Conservation (phyloP, 2,113 vertebrate genomes). For the Podarcis cretensis region DNA sequence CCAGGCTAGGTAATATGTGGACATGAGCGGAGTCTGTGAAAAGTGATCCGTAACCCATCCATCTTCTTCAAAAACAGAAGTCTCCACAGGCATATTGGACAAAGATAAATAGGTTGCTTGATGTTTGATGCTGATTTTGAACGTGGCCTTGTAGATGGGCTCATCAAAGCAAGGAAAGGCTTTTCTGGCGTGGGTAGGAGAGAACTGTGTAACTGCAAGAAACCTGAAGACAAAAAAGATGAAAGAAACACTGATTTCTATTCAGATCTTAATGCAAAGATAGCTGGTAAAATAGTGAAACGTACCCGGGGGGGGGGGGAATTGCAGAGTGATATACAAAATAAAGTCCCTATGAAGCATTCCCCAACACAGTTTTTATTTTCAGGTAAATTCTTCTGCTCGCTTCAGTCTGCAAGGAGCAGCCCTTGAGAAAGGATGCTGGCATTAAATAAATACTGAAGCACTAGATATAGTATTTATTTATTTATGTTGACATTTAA, state of each 20-base stretch:
- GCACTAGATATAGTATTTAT: background rate
- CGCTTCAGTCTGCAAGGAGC: slow-evolving; percentile 24
- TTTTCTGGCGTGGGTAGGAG: slow-evolving; percentile 95
- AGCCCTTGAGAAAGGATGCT: background rate
- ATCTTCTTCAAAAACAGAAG: slow-evolving; percentile 85
- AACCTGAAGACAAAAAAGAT: slow-evolving; percentile 76
- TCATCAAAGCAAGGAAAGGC: slow-evolving; percentile 98
- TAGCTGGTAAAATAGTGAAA: background rate
- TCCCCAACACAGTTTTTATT: background rate
- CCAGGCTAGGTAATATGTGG: slow-evolving; percentile 97
- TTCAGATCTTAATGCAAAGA: slow-evolving; percentile 2
- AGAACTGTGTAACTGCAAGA: slow-evolving; percentile 96
- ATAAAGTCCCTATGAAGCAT: slow-evolving; percentile 13
- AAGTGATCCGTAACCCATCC: slow-evolving; percentile 93
- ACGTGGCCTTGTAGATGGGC: slow-evolving; percentile 98
- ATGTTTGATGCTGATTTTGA: slow-evolving; percentile 92
- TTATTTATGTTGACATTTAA: background rate
- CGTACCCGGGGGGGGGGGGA: background rate
- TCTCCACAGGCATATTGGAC: slow-evolving; percentile 96
- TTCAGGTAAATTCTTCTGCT: slow-evolving; percentile 32
- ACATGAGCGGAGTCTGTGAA: slow-evolving; percentile 95
- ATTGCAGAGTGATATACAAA: background rate
- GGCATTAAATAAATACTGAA: slow-evolving; percentile 26
- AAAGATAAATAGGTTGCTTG: slow-evolving; percentile 92
- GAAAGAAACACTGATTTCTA: slow-evolving; percentile 29